A percentile compares a stretch with the other conserved stretches of the same genome.
Conservation (phyloP, 2,797 vertebrate genomes). For the Mus minutoides region DNA sequence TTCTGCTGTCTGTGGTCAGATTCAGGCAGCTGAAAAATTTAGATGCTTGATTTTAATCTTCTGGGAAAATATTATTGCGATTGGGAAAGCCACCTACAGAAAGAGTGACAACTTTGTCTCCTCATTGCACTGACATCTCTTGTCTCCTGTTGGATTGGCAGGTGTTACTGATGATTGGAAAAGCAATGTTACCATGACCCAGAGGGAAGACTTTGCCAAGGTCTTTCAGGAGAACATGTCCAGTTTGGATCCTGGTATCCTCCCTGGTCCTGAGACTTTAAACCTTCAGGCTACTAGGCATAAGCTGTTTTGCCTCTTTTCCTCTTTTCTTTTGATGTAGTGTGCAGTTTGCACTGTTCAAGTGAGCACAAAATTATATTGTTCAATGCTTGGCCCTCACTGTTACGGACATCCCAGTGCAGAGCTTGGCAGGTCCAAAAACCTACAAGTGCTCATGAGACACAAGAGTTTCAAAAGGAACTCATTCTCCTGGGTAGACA, state of each 20-base stretch:
- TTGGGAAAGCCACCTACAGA: not conserved
- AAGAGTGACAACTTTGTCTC: not conserved
- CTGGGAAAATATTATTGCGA: not conserved
- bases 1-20: too few relatives aligned
- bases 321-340: not conserved
- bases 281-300: not conserved
- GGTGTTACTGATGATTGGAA: not conserved
- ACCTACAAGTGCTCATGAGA: too few relatives aligned
- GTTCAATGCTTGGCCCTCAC: not conserved
- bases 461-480: too few relatives aligned
- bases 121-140: too few relatives aligned
- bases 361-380: not conserved
- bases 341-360: not conserved
- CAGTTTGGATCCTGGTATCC: not conserved
- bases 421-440: too few relatives aligned
- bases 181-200: not conserved
- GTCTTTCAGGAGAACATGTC: too few relatives aligned
- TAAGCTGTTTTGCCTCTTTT: not conserved
- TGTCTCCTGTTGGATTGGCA: not conserved
- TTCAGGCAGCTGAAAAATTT: not conserved
- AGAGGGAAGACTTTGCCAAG: not conserved
- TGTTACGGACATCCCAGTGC: too few relatives aligned
- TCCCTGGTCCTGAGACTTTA: not conserved
- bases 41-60: not conserved
- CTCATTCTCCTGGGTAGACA: too few relatives aligned